These are phyloP conservation scores for Polypedilum vanderplanki DNA, from an alignment of 1,140 invertebrate genomes.

Conservation along the genomic window DNA sequence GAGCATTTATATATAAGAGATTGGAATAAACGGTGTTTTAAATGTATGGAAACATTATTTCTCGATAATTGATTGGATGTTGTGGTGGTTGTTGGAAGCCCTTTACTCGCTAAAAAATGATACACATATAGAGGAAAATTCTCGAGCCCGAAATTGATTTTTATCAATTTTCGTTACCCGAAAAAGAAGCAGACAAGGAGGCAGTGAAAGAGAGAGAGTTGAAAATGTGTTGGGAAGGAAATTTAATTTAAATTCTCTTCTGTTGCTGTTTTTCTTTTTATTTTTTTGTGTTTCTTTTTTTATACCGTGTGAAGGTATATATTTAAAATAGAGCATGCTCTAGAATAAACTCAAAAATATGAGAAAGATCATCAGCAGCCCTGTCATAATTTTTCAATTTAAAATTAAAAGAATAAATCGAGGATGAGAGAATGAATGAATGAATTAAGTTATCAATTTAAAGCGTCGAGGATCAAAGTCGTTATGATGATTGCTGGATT, in stretches of 20 bases:
- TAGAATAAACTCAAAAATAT: too few relatives aligned
- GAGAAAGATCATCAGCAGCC: neutral
- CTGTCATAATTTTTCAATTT: conserved; percentile 28
- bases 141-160: neutral
- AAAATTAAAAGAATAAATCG: too few relatives aligned
- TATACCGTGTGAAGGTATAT: too few relatives aligned
- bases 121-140: neutral
- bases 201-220: too few relatives aligned
- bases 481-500: conserved; percentile 1
- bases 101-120: neutral
- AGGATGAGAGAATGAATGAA: too few relatives aligned
- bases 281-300: too few relatives aligned
- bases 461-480: conserved; percentile 1
- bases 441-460: conserved; percentile 24
- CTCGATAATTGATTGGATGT: conserved; percentile 27
- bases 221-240: too few relatives aligned
- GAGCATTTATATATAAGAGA: conserved; percentile 8
- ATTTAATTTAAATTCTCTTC: too few relatives aligned
- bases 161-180: neutral
- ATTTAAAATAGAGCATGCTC: too few relatives aligned
- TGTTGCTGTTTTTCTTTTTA: too few relatives aligned
- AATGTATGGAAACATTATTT: conserved; percentile 26
- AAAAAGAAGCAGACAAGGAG: too few relatives aligned
- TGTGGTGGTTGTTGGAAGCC: neutral
- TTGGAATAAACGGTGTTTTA: conserved; percentile 4